Evolutionary conservation across 2,113 vertebrate species (phyloP).

Genomic region (Vulpes lagopus): DNA sequence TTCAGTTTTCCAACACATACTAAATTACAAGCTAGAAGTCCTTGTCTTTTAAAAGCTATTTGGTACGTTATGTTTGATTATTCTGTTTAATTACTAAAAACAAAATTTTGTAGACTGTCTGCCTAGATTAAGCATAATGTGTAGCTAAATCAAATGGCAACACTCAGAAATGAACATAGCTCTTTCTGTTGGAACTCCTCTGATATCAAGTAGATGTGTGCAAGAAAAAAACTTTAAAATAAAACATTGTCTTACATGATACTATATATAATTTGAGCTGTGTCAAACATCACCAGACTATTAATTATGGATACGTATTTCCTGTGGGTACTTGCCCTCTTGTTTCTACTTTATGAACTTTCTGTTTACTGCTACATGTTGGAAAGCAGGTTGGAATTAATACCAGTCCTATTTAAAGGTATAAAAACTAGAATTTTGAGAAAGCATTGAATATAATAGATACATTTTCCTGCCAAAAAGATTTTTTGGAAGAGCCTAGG

Average conservation of each 20-base stretch:
- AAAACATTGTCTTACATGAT: neutral
- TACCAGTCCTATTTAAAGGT: neutral
- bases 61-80: neutral
- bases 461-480: neutral
- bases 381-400: neutral
- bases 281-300: neutral
- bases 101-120: neutral
- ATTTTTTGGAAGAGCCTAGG: neutral
- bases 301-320: neutral
- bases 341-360: conserved; percentile 20
- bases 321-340: neutral
- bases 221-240: neutral
- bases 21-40: neutral
- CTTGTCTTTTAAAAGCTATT: neutral
- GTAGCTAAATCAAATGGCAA: neutral
- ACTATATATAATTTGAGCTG: neutral
- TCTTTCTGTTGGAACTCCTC: neutral
- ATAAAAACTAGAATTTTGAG: conserved; percentile 6
- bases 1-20: conserved; percentile 4
- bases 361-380: neutral
- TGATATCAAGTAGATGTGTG: neutral
- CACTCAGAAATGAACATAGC: neutral
- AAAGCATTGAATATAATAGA: neutral
- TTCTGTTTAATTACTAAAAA: conserved; percentile 15
- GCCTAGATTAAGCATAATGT: neutral